Conservation (phyloP, 2,113 vertebrate species). For the Crypturellus undulatus region DNA sequence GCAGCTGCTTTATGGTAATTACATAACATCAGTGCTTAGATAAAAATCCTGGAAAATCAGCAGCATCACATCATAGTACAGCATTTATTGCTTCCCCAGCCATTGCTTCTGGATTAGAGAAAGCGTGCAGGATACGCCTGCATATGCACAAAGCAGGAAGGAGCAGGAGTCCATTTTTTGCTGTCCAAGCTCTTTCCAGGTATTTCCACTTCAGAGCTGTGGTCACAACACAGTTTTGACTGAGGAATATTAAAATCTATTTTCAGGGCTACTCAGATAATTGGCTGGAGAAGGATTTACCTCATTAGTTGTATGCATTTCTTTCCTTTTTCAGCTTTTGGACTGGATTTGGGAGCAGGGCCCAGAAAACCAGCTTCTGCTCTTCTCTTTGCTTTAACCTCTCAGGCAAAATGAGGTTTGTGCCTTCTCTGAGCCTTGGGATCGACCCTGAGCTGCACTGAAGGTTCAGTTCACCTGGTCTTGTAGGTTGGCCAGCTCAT, state of each 20-base stretch:
- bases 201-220: background rate
- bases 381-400: background rate
- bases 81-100: background rate
- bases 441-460: rapidly evolving
- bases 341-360: background rate
- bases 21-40: background rate
- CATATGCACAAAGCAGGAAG: background rate
- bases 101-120: background rate
- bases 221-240: background rate
- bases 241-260: background rate
- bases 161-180: background rate
- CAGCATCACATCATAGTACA: background rate
- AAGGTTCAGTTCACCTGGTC: background rate
- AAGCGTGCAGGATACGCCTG: background rate
- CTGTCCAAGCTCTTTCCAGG: background rate
- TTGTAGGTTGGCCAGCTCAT: background rate
- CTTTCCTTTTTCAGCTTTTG: background rate
- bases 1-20: slow-evolving; percentile 32
- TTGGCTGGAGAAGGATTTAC: background rate
- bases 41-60: slow-evolving; percentile 10
- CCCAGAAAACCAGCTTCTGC: background rate
- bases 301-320: background rate
- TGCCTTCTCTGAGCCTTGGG: background rate
- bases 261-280: background rate
- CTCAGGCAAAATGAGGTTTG: background rate